These are phyloP conservation scores for Malacoctenus gilli DNA, from an alignment of 2,797 vertebrate genomes.

Conservation along the genomic window DNA sequence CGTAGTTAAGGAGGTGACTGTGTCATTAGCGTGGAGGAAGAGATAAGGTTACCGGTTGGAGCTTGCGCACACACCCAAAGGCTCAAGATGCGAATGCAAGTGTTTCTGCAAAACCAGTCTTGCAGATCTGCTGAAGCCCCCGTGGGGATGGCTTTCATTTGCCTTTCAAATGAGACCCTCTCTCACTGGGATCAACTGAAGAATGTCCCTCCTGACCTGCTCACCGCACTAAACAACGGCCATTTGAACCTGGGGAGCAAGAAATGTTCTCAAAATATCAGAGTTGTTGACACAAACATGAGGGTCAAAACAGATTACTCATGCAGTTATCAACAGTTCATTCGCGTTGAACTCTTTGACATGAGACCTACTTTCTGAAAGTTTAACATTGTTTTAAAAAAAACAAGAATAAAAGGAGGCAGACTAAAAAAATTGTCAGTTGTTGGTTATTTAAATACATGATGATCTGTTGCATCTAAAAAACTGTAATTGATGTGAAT, in stretches of 20 bases:
- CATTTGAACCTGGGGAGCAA: constrained; percentile 38
- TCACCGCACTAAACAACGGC: constrained; percentile 53
- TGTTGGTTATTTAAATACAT: too few species aligned
- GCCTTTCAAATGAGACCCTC: constrained; percentile 57
- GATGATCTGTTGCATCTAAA: too few species aligned
- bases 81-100: constrained; percentile 35
- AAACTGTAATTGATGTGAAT: too few species aligned
- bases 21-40: constrained; percentile 31
- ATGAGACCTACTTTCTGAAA: not conserved
- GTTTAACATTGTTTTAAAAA: not conserved
- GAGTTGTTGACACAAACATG: constrained; percentile 13
- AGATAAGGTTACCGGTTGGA: constrained; percentile 34
- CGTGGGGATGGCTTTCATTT: constrained; percentile 58
- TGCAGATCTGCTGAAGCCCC: constrained; percentile 33
- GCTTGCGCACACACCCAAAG: constrained; percentile 20
- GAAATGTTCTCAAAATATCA: constrained; percentile 41
- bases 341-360: not conserved
- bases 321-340: constrained; percentile 4
- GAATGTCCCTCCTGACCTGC: constrained; percentile 65
- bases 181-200: constrained; percentile 57
- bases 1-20: not conserved
- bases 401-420: not conserved
- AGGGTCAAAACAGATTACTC: too few species aligned
- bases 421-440: too few species aligned
- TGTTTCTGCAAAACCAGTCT: constrained; percentile 43